Evolutionary conservation across 2,797 vertebrate species (phyloP).

Genomic region (Centropyge bicolor): DNA sequence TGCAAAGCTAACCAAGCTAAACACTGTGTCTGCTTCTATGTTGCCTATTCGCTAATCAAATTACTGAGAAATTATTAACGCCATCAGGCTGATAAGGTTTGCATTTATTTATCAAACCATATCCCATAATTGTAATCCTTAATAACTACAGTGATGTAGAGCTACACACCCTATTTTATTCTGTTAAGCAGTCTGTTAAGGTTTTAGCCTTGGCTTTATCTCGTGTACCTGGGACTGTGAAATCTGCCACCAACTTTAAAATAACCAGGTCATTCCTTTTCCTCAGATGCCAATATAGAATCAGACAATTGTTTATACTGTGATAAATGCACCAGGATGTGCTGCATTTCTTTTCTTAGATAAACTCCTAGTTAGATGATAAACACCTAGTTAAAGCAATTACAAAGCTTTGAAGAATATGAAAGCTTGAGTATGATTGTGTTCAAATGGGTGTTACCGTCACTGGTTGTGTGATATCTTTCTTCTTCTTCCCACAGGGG

Average conservation of each 20-base stretch:
- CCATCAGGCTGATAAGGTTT: neutral
- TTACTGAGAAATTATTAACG: no score
- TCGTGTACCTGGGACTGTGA: neutral
- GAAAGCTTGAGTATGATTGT: slow-evolving; percentile 39
- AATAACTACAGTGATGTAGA: no score
- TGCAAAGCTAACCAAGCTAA: neutral
- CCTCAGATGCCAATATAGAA: slow-evolving; percentile 9
- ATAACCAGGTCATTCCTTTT: slow-evolving; percentile 2
- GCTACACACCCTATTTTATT: no score
- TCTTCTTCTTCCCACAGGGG: slow-evolving; percentile 37
- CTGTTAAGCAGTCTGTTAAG: neutral
- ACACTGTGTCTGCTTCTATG: neutral
- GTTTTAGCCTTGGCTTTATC: neutral
- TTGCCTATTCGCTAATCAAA: neutral
- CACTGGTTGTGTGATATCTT: slow-evolving; percentile 36
- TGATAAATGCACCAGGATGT: slow-evolving; percentile 28
- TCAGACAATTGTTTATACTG: slow-evolving; percentile 15
- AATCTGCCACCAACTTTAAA: neutral
- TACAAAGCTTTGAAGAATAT: slow-evolving; percentile 33
- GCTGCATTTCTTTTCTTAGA: neutral
- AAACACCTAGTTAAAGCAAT: slow-evolving; percentile 29
- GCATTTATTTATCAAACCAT: neutral
- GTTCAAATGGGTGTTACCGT: slow-evolving; percentile 34
- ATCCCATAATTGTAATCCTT: neutral
- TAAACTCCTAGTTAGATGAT: slow-evolving; percentile 17